Evolutionary conservation across 2,797 vertebrate species (phyloP).

Genomic region (Platalea minor): DNA sequence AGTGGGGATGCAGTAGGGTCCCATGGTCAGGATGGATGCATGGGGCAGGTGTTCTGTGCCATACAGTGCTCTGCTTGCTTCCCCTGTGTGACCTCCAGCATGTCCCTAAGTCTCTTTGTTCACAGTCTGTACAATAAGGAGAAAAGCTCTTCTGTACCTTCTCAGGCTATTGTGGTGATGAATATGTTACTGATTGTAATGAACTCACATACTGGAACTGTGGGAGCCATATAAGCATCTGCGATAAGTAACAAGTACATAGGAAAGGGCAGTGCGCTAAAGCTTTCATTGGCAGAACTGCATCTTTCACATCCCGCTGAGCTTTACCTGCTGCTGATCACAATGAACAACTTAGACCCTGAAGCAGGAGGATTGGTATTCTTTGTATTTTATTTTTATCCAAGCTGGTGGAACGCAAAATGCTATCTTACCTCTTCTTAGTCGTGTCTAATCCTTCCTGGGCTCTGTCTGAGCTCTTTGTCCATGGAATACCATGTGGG

Average conservation of each 20-base stretch:
- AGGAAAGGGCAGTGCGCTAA: slow-evolving; percentile 21
- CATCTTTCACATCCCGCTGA: slow-evolving; percentile 55
- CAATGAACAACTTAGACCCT: slow-evolving; percentile 52
- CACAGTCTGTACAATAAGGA: not conserved
- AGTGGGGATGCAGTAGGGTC: not conserved
- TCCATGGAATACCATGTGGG: slow-evolving; percentile 29
- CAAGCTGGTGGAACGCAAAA: not conserved
- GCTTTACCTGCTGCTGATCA: slow-evolving; percentile 59
- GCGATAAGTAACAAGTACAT: slow-evolving; percentile 29
- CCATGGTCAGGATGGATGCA: not conserved
- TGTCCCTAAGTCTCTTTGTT: not conserved
- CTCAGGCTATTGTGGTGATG: slow-evolving; percentile 40
- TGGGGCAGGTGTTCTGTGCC: not conserved
- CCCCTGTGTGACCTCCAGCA: not conserved
- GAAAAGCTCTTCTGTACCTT: slow-evolving; percentile 21
- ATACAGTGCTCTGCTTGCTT: not conserved
- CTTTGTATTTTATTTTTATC: slow-evolving; percentile 61
- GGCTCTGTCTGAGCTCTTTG: slow-evolving; percentile 23
- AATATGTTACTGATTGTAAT: slow-evolving; percentile 61
- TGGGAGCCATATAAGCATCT: slow-evolving; percentile 2
- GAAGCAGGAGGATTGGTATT: slow-evolving; percentile 36
- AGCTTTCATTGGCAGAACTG: slow-evolving; percentile 53
- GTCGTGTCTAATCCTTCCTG: slow-evolving; percentile 16
- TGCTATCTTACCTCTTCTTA: slow-evolving; percentile 25
- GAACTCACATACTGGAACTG: slow-evolving; percentile 14